Evolutionary conservation across 2,113 vertebrate genomes (phyloP).

Genomic region (Oriolus oriolus): DNA sequence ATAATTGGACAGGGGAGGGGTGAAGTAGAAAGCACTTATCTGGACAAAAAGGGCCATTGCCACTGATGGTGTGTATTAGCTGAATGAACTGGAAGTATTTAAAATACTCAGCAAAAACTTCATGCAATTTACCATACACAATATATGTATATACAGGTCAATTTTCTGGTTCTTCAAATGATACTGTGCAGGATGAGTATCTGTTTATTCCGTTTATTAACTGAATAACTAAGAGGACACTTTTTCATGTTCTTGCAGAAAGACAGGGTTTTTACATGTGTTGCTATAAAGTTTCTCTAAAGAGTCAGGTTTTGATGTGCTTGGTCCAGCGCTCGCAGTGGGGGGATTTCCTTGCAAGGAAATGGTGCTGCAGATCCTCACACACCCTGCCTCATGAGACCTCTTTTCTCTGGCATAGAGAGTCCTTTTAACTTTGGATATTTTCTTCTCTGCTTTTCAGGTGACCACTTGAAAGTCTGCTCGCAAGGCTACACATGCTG

Average conservation of each 20-base stretch:
- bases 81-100: background rate
- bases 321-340: fast-evolving
- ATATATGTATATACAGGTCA: background rate
- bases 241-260: background rate
- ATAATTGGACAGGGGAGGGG: background rate
- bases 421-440: background rate
- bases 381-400: fast-evolving
- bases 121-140: background rate
- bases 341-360: background rate
- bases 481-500: slow-evolving; percentile 92
- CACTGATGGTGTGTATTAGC: background rate
- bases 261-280: background rate
- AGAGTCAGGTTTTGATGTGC: background rate
- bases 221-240: background rate
- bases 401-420: background rate
- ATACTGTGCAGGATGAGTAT: background rate
- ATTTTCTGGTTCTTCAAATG: background rate
- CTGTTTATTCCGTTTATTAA: background rate
- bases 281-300: background rate
- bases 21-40: background rate
- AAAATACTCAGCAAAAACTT: background rate
- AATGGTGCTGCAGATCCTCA: background rate
- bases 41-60: background rate
- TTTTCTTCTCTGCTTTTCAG: slow-evolving; percentile 70
- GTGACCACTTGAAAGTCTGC: slow-evolving; percentile 92